phyloP scores from a whole-genome alignment of 2,888 invertebrate genomes.

The Sceliomorpha sp. region DNA sequence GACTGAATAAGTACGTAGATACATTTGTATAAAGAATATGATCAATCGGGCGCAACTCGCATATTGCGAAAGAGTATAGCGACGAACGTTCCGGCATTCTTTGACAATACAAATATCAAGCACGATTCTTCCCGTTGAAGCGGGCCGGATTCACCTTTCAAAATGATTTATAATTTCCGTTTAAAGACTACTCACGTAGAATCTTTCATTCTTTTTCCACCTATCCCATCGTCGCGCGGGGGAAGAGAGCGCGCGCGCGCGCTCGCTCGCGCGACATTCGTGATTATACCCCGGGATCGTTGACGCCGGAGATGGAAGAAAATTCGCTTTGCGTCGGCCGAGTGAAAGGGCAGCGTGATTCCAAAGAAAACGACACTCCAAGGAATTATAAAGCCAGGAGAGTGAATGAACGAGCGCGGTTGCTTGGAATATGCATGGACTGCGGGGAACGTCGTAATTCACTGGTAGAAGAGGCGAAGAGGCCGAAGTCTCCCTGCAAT shows the following conservation, averaged over 20 bases:
- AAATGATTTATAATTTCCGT: conserved; percentile 31
- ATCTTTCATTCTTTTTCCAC: conserved; percentile 31
- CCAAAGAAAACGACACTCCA: conserved; percentile 55
- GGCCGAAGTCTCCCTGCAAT: conserved; percentile 32
- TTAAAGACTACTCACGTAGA: conserved; percentile 44
- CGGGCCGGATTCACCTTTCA: too few relatives aligned
- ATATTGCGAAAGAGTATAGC: too few relatives aligned
- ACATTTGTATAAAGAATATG: too few relatives aligned
- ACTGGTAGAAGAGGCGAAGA: conserved; percentile 35
- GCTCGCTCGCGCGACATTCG: conserved; percentile 28
- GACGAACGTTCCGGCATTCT: too few relatives aligned
- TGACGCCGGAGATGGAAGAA: conserved; percentile 50
- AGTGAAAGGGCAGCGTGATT: conserved; percentile 49
- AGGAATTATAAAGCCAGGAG: conserved; percentile 59
- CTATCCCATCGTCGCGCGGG: conserved; percentile 30
- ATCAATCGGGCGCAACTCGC: too few relatives aligned
- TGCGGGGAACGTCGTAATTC: conserved; percentile 63
- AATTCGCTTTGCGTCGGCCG: conserved; percentile 40
- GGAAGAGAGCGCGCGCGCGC: too few relatives aligned
- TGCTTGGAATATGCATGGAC: conserved; percentile 64
- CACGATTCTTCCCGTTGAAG: too few relatives aligned
- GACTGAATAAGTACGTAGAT: too few relatives aligned
- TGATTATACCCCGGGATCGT: conserved; percentile 40
- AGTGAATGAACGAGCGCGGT: conserved; percentile 45
- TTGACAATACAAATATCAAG: not conserved